phyloP scores from a whole-genome alignment of 2,797 vertebrate species.

The Stomatorhinus walkeri region DNA sequence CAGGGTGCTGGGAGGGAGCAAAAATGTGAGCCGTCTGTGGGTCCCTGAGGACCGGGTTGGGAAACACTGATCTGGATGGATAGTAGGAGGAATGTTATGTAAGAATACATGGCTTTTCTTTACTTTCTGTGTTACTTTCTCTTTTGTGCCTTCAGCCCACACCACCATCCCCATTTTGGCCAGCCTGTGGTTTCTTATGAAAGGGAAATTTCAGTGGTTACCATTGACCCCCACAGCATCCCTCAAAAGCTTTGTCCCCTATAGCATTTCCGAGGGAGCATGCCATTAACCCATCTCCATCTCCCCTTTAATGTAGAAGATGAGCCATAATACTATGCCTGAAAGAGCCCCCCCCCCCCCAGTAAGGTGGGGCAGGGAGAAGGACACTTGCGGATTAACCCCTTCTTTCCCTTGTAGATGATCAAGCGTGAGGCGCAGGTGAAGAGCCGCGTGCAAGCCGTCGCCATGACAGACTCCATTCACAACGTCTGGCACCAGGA shows the following conservation, averaged over 20 bases:
- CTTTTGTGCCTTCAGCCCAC: neutral
- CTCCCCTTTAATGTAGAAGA: neutral
- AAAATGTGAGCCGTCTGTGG: neutral
- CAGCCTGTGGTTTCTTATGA: neutral
- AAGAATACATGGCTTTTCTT: neutral
- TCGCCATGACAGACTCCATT: conserved; percentile 92
- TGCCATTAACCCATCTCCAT: neutral
- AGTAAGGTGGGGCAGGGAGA: neutral
- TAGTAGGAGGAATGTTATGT: neutral
- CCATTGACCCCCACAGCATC: neutral
- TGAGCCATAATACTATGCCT: neutral
- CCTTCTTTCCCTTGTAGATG: conserved; percentile 63
- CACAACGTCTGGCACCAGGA: conserved; percentile 98
- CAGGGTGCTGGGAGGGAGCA: neutral
- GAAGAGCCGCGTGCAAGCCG: conserved; percentile 82
- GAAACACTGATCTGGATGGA: neutral
- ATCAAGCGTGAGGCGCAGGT: conserved; percentile 87
- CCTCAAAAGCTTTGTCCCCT: neutral
- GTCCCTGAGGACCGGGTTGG: neutral
- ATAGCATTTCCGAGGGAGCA: neutral
- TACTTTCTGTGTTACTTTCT: neutral
- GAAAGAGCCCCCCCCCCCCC: neutral
- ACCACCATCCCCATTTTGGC: neutral
- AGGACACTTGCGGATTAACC: neutral
- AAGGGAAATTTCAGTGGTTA: neutral